Conservation (phyloP, 2,888 invertebrate genomes). For the Cabera pusaria region DNA sequence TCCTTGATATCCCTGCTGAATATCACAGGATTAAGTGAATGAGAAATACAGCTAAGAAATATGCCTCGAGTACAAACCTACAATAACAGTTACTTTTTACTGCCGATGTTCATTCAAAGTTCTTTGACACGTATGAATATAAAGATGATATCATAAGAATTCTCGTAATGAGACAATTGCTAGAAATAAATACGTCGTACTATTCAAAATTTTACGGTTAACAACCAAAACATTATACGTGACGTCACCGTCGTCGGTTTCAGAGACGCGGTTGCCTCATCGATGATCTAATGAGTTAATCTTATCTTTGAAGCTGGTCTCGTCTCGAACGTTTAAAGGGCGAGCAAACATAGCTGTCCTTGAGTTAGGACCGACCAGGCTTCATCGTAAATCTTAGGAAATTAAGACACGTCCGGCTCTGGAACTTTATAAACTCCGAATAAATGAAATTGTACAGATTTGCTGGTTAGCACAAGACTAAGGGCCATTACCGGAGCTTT, state of each 20-base stretch:
- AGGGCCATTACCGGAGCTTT: not conserved
- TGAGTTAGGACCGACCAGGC: slow-evolving; percentile 25
- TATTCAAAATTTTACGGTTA: slow-evolving; percentile 20
- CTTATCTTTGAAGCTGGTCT: slow-evolving; percentile 24
- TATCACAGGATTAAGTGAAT: too few species aligned
- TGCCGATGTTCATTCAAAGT: slow-evolving; percentile 4
- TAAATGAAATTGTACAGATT: slow-evolving; percentile 6
- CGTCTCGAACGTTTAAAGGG: slow-evolving; percentile 23
- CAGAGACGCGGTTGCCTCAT: slow-evolving; percentile 28
- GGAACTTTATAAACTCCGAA: slow-evolving; percentile 11
- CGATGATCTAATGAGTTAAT: slow-evolving; percentile 34
- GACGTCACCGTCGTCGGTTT: slow-evolving; percentile 25
- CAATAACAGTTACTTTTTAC: slow-evolving; percentile 1
- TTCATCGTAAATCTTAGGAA: slow-evolving; percentile 14
- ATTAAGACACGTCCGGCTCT: slow-evolving; percentile 15
- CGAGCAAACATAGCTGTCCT: slow-evolving; percentile 26
- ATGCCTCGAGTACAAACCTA: too few species aligned
- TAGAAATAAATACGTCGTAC: slow-evolving; percentile 2
- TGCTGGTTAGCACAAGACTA: not conserved
- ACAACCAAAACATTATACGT: slow-evolving; percentile 21
- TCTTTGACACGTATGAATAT: slow-evolving; percentile 9
- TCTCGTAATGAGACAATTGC: slow-evolving; percentile 13
- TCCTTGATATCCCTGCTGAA: too few species aligned
- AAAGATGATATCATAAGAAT: slow-evolving; percentile 16
- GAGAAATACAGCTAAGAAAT: not conserved